These are phyloP conservation scores for Yponomeuta cagnagella DNA, from an alignment of 2,888 invertebrate species.

Conservation along the genomic window DNA sequence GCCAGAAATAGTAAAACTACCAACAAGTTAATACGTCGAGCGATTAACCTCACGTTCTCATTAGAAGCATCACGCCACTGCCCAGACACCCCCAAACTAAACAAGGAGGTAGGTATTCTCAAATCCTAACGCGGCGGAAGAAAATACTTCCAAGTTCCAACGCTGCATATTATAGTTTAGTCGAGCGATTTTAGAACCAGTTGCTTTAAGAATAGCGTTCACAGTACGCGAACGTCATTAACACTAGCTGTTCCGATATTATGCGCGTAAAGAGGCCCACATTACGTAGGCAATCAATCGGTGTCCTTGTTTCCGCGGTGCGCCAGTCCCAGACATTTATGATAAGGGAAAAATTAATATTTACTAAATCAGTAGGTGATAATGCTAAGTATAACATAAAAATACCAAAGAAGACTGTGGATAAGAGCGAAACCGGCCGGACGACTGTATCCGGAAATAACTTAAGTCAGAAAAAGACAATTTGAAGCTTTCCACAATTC, in stretches of 20 bases:
- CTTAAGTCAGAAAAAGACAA: too few species aligned
- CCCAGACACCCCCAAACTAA: constrained; percentile 1
- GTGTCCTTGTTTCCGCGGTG: constrained; percentile 22
- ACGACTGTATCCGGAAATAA: too few species aligned
- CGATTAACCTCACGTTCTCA: constrained; percentile 5
- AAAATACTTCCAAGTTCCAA: neutral
- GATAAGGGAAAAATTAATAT: neutral
- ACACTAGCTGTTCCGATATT: neutral
- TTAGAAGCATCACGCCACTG: constrained; percentile 15
- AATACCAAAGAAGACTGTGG: too few species aligned
- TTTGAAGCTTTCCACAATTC: neutral
- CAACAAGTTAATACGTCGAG: constrained; percentile 10
- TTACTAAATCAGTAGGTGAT: neutral
- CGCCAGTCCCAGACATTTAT: neutral
- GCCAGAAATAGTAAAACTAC: neutral
- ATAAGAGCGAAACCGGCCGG: too few species aligned
- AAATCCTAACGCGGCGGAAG: neutral
- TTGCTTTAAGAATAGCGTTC: neutral
- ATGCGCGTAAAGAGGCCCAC: constrained; percentile 31
- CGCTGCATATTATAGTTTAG: neutral
- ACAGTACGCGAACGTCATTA: neutral
- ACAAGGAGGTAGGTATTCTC: neutral
- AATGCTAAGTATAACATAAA: neutral
- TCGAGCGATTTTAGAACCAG: neutral
- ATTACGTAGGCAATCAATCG: constrained; percentile 39